Evolutionary conservation across 2,888 invertebrate genomes (phyloP), one percentile per base, ranked within the genome.

Genomic region (Drosophila quinaria): DNA sequence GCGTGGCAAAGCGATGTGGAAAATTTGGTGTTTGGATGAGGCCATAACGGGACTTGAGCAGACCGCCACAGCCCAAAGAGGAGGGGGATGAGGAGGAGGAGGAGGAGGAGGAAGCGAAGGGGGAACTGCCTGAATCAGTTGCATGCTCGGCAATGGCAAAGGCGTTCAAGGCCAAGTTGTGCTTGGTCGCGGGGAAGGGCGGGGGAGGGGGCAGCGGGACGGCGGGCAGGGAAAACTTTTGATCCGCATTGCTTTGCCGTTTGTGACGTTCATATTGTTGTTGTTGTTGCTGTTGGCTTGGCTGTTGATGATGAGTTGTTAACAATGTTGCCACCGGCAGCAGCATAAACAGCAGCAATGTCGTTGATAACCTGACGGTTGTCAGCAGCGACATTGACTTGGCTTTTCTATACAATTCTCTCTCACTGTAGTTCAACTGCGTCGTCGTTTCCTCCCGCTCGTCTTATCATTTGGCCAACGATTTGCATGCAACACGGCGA

Each of bases 21-120:
- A 98, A 98, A 91, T 96, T 95, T 0, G 98, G 97, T 13, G 97
- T 97, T 73, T 96, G 95, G 52, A 98, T 95, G 59, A 95, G 93
- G 41, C 97, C 97, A 49, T 94, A 94, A 4, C 94, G 94, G 6
- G 94, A 94, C 47, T 94, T 95, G 50, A 96, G 93, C 19, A 94
- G 94, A 11, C 95, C 96, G 2, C 96, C 96, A 87, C 97, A 97
- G 46, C 73, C 64, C 2, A 72, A 46, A 13, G 77, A 22, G 11
- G 77, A 55, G 35, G 68, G 15, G 31, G 64, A 25, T 25, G 73
- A 46, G 13, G 77, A 22, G 11, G 77, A 54, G 35, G 68, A 17
- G 25, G 64, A 25, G 11, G 54, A 39, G 2, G 55, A 25, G n/a
- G 56, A 42, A 10, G 73, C 10, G 25, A 62, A 70, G 17, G 15